Conservation (phyloP, 2,797 vertebrate species). For the Gymnocypris eckloni region DNA sequence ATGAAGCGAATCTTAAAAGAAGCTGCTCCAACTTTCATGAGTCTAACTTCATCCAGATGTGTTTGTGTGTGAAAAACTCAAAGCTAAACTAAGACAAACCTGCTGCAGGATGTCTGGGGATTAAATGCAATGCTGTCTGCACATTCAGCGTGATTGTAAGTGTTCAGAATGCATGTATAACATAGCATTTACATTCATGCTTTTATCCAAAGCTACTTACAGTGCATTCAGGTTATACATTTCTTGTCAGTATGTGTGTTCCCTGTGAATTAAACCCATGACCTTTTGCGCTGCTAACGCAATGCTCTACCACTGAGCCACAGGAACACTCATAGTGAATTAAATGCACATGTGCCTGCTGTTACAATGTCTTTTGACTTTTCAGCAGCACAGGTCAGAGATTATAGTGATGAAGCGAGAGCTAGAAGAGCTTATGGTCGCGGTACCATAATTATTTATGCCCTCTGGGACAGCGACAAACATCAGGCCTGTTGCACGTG, state of each 20-base stretch:
- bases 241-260: too few species aligned
- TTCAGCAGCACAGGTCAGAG: background rate
- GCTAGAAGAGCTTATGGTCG: background rate
- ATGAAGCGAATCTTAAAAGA: background rate
- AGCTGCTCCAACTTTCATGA: background rate
- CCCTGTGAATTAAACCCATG: too few species aligned
- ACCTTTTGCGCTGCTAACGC: too few species aligned
- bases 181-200: too few species aligned
- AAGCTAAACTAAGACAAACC: background rate
- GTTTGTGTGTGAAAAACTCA: background rate
- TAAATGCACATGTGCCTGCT: background rate
- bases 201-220: too few species aligned
- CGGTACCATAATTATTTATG: slow-evolving; percentile 20
- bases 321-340: background rate
- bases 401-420: background rate
- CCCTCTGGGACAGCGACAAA: slow-evolving; percentile 31
- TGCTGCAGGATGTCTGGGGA: background rate
- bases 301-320: too few species aligned
- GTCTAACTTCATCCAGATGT: slow-evolving; percentile 21
- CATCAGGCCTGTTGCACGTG: background rate
- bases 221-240: too few species aligned
- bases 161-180: background rate
- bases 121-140: background rate
- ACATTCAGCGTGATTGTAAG: background rate
- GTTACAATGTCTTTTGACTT: background rate